Conservation (phyloP, 2,888 invertebrate species). For the Miltochrista miniata region DNA sequence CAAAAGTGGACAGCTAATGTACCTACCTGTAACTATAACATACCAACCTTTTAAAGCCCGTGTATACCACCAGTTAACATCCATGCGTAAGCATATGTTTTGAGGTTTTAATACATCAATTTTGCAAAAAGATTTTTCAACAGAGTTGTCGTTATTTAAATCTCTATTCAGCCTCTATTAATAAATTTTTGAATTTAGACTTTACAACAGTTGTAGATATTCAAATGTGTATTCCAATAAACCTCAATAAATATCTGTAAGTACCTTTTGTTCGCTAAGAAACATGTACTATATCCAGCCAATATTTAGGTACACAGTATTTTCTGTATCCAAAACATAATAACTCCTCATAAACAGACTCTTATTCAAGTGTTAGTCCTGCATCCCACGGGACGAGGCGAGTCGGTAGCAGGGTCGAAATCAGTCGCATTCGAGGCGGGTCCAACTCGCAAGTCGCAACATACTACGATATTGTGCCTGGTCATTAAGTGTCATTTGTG, state of each 20-base stretch:
- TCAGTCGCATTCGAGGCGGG: constrained; percentile 53
- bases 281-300: background rate
- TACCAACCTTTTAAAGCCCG: too few relatives aligned
- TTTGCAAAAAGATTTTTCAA: too few relatives aligned
- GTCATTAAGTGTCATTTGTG: constrained; percentile 74
- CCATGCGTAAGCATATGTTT: background rate
- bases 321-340: constrained; percentile 9
- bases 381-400: constrained; percentile 49
- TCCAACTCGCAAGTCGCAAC: constrained; percentile 37
- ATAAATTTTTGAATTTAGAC: too few relatives aligned
- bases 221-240: too few relatives aligned
- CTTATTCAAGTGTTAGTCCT: constrained; percentile 29
- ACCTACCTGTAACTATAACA: too few relatives aligned
- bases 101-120: too few relatives aligned
- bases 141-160: too few relatives aligned
- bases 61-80: background rate
- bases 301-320: constrained; percentile 1
- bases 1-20: too few relatives aligned
- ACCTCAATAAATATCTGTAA: too few relatives aligned
- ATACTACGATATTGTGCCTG: constrained; percentile 59
- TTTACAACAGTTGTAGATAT: too few relatives aligned
- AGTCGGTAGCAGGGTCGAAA: constrained; percentile 38
- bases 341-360: constrained; percentile 28
- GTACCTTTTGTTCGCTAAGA: too few relatives aligned
- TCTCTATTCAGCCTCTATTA: too few relatives aligned